Evolutionary conservation across 2,888 invertebrate species (phyloP), one percentile per base, ranked within the genome.

Genomic region (Chrysolina haemoptera): DNA sequence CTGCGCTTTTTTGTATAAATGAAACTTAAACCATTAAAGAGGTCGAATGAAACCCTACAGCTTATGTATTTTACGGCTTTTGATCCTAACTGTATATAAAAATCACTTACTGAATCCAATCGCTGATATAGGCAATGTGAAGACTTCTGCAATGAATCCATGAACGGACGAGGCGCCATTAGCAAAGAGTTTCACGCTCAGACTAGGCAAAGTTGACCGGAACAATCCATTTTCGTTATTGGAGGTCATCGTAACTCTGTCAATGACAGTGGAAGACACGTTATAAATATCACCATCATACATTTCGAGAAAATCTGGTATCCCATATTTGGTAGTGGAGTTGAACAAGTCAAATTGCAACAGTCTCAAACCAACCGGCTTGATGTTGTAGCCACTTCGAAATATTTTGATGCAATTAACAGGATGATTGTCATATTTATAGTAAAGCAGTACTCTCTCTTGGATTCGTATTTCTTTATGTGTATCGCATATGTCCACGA

Each of bases 331-430:
- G 68, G 91, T 91, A 0, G 95, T 95, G 53, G 96, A 95, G 85
- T 97, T 96, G 84, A 96, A 96, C n/a, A 98, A 88, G 88, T 97
- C 97, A 79, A 96, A 95, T 83, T 98, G 98, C 27, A 98, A 89
- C 62, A 98, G 89, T 75, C 98, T 91, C 83, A 98, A 95, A 10
- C 97, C 98, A 82, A 98, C 92, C 14, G 94, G 95, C 85, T 98
- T 98, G 0, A 95, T 93, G 76, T 94, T 91, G 84, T 93, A 95
- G 74, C 93, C 93, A 76, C 97, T 95, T 71, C 94, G 94, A 86
- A 99, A 98, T 80, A 98, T 97, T 88, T 99, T 99, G 0, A 99
- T 96, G 85, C 99, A 99, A 86, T 98, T 99, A 0, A 98, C 96
- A 0, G 98, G 96, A 86, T 94, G 93, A 81, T 98, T 98, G 84